These are phyloP conservation scores for Gnathonemus echidnorhynchus DNA, from an alignment of 2,113 vertebrate species.

Conservation along the genomic window DNA sequence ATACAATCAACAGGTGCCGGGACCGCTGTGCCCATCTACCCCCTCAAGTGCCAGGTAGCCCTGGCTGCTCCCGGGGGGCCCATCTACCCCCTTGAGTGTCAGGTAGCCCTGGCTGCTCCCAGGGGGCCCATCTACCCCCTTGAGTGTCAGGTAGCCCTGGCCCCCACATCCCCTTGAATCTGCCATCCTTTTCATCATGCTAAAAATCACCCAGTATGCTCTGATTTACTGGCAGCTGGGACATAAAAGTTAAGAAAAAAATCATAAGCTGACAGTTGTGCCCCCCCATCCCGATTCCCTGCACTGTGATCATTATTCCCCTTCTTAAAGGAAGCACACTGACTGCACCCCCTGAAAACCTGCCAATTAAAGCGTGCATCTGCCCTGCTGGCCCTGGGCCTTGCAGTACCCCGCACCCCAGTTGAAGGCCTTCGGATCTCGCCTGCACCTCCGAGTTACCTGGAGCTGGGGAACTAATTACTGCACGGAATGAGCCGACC, in stretches of 20 bases:
- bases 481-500: neutral
- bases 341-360: neutral
- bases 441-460: neutral
- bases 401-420: neutral
- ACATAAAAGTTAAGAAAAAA: slow-evolving; percentile 14
- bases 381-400: neutral
- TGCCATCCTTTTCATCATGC: slow-evolving; percentile 11
- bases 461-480: slow-evolving; percentile 14
- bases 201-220: slow-evolving; percentile 12
- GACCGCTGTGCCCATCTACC: neutral
- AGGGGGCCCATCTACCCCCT: neutral
- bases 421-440: neutral
- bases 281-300: neutral
- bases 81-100: neutral
- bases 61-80: neutral
- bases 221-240: slow-evolving; percentile 8
- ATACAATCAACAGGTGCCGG: neutral
- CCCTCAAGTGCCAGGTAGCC: neutral
- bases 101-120: neutral
- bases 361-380: slow-evolving; percentile 12
- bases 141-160: neutral
- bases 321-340: neutral
- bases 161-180: slow-evolving; percentile 13
- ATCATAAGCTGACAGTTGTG: slow-evolving; percentile 1
- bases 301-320: neutral